Evolutionary conservation across 92 coral and sea anemone genomes (phyloP), one percentile per base, ranked within the genome.

Genomic region (Epizoanthus ramosus): DNA sequence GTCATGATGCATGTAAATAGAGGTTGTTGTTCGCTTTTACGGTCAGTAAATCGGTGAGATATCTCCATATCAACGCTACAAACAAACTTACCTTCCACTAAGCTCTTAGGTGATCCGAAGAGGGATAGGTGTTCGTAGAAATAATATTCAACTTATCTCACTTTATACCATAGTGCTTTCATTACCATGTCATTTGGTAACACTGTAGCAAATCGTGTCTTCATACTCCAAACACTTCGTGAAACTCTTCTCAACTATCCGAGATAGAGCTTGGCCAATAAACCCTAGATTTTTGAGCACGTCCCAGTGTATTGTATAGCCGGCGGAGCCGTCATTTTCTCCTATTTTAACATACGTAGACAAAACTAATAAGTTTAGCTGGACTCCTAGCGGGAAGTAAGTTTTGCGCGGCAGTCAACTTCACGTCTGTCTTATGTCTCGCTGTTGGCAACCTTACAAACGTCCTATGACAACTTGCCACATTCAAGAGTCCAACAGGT

Each of bases 351-450:
- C 50, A 41, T 37, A n/a, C 22, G 74, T 59, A 58, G 18, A 59
- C 50, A 19, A 23, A 63, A 45, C 39, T 53, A 54, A 74, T 31
- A 74, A 31, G 63, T 76, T 59, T 39, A 77, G 60, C 71, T 43
- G 17, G 58, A 39, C 18, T 19, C 82, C 0, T 77, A 77, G 82
- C 71, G 71, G 70, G 82, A 77, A 23, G 82, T 53, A 16, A 39
- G 43, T 14, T 41, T 39, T 53, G 31, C 47, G 5, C 17, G 50
- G 53, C 23, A 56, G 64, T 61, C 37, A 4, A 35, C 16, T 57
- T 14, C 23, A 31, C 17, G 53, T 25, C 45, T 57, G 52, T 35
- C 50, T 2, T 75, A 28, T 31, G 15, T 67, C 50, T 9, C 68
- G 19, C 56, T 57, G 80, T 22, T 22, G 57, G 68, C 82, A 13